Evolutionary conservation across 2,113 vertebrate species (phyloP).

Genomic region (Neotoma lepida): DNA sequence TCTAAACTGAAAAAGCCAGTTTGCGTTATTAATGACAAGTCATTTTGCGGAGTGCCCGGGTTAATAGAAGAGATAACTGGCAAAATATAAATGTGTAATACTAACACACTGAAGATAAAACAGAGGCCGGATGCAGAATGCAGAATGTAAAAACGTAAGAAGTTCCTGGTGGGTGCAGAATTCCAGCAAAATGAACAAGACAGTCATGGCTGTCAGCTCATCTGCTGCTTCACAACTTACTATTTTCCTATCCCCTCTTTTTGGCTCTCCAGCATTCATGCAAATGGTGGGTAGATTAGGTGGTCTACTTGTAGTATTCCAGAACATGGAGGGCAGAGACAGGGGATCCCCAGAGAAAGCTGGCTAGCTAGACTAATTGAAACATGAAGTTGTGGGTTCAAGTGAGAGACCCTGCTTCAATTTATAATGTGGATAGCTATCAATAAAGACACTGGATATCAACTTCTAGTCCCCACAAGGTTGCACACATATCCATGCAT

Average conservation of each 20-base stretch:
- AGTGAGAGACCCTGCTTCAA: neutral
- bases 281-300: too few relatives aligned
- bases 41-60: slow-evolving; percentile 75
- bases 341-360: neutral
- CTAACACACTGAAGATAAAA: slow-evolving; percentile 75
- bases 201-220: neutral
- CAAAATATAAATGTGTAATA: slow-evolving; percentile 77
- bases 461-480: neutral
- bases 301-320: neutral
- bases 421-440: neutral
- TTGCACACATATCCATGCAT: neutral
- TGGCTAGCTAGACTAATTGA: neutral
- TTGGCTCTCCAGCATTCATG: neutral
- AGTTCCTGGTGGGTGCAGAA: neutral
- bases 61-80: slow-evolving; percentile 83
- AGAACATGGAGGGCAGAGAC: neutral
- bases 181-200: neutral
- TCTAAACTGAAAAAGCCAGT: slow-evolving; percentile 78
- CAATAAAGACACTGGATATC: neutral
- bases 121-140: slow-evolving; percentile 67
- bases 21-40: slow-evolving; percentile 81
- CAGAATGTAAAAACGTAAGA: slow-evolving; percentile 24
- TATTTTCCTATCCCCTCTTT: neutral
- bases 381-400: neutral
- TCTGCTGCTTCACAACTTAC: neutral